Evolutionary conservation across 2,113 vertebrate species (phyloP).

Genomic region (Fregetta grallaria): DNA sequence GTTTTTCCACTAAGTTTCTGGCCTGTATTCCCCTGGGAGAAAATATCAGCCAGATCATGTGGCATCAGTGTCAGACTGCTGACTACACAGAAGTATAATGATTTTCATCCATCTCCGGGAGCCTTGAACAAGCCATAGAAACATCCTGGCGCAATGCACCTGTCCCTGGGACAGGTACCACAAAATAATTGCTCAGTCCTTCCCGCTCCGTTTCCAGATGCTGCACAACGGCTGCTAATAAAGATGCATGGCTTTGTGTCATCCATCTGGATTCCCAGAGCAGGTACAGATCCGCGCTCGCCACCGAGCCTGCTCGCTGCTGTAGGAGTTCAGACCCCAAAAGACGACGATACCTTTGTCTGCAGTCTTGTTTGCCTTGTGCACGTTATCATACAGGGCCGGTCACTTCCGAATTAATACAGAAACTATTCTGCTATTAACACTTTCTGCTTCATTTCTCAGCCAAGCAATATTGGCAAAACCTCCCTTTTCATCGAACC

Average conservation of each 20-base stretch:
- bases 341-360: background rate
- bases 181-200: background rate
- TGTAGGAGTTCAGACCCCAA: background rate
- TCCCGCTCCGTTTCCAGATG: background rate
- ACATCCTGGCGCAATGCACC: background rate
- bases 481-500: background rate
- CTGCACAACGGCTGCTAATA: conserved; percentile 5
- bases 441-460: background rate
- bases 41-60: background rate
- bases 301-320: background rate
- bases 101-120: conserved; percentile 38
- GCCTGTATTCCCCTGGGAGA: background rate
- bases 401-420: background rate
- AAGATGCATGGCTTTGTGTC: background rate
- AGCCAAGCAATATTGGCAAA: background rate
- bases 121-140: background rate
- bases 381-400: background rate
- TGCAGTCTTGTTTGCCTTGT: background rate
- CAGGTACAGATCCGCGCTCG: background rate
- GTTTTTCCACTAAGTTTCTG: background rate
- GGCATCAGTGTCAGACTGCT: background rate
- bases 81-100: background rate
- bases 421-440: background rate
- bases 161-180: background rate
- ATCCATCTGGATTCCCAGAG: background rate